These are phyloP conservation scores for Penaeus chinensis DNA, from an alignment of 1,140 invertebrate species.

Conservation along the genomic window DNA sequence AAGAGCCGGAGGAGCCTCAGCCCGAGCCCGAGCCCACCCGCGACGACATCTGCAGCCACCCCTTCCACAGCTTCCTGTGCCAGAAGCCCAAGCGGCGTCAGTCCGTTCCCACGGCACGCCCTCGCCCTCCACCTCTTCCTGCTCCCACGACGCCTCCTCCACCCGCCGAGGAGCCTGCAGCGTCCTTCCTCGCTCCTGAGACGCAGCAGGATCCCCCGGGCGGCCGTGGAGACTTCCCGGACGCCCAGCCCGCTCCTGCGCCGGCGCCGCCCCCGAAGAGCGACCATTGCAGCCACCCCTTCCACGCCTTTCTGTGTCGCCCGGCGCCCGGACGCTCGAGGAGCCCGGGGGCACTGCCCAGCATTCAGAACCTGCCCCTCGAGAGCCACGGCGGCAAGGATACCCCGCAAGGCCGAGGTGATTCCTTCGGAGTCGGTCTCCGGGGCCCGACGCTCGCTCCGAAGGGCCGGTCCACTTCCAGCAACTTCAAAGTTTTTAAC, in stretches of 20 bases:
- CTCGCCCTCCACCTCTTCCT: background rate
- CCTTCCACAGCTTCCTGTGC: slow-evolving; percentile 58
- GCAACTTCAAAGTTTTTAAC: background rate
- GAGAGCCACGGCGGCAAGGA: background rate
- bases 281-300: slow-evolving; percentile 48
- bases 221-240: slow-evolving; percentile 20
- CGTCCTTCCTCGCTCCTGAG: slow-evolving; percentile 16
- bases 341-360: background rate
- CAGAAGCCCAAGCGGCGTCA: background rate
- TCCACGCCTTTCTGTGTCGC: slow-evolving; percentile 50
- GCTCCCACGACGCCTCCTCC: background rate
- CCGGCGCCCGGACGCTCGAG: background rate
- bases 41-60: slow-evolving; percentile 43
- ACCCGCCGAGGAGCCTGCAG: background rate
- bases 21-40: slow-evolving; percentile 19
- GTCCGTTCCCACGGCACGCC: background rate
- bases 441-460: background rate
- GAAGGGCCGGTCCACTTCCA: background rate
- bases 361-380: background rate
- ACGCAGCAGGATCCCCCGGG: background rate
- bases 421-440: background rate
- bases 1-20: slow-evolving; percentile 17
- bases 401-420: background rate
- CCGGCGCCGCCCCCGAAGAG: background rate
- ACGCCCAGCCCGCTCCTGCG: background rate